phyloP scores from a whole-genome alignment of 1,140 invertebrate species.

The Zaprionus gabonicus region DNA sequence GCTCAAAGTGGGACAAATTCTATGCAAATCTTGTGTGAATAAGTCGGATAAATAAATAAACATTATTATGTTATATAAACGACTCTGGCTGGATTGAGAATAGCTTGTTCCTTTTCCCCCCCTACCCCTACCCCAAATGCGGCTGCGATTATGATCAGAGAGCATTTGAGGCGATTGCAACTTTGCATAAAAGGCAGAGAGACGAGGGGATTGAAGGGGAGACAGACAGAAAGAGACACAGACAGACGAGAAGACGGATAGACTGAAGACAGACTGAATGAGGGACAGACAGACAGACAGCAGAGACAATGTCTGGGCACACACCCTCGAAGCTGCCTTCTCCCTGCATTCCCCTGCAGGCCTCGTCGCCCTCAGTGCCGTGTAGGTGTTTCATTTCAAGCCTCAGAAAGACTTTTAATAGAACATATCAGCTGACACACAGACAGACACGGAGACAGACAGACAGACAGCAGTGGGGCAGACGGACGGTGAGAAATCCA shows the following conservation, averaged over 20 bases:
- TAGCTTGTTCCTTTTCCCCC: slow-evolving; percentile 28
- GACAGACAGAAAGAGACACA: no score
- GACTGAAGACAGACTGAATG: slow-evolving; percentile 38
- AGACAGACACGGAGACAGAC: slow-evolving; percentile 32
- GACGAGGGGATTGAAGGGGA: neutral
- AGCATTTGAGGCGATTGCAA: slow-evolving; percentile 77
- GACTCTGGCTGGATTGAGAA: slow-evolving; percentile 28
- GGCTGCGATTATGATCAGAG: slow-evolving; percentile 16
- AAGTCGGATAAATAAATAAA: slow-evolving; percentile 70
- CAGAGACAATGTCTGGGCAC: slow-evolving; percentile 51
- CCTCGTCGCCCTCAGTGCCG: slow-evolving; percentile 1
- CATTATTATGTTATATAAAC: slow-evolving; percentile 82
- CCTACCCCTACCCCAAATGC: neutral
- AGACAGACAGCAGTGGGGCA: slow-evolving; percentile 20
- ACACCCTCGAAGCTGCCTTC: neutral
- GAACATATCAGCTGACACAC: slow-evolving; percentile 38
- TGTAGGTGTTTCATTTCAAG: slow-evolving; percentile 59
- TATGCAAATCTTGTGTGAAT: slow-evolving; percentile 59
- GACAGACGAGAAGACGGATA: no score
- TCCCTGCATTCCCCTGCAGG: neutral
- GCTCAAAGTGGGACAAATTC: slow-evolving; percentile 77
- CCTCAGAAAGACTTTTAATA: slow-evolving; percentile 51
- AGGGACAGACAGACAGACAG: slow-evolving; percentile 28
- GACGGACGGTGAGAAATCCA: slow-evolving; percentile 64
- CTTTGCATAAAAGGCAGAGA: slow-evolving; percentile 73